A percentile compares a stretch with the other conserved stretches of the same genome.
Evolutionary conservation across 2,797 vertebrate genomes (phyloP).

Genomic region (Spinus pinus): DNA sequence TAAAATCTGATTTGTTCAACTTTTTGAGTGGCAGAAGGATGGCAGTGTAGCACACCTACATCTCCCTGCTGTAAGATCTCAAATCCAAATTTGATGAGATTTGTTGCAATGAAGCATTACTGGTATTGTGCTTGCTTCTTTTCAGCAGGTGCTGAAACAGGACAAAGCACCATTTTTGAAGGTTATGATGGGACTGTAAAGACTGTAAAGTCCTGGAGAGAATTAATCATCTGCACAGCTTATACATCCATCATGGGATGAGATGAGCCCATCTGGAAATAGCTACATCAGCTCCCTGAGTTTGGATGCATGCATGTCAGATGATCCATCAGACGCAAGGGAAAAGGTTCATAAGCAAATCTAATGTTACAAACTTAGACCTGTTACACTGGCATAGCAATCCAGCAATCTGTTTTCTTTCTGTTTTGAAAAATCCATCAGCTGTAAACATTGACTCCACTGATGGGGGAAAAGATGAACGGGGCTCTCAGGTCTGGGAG

Average conservation of each 20-base stretch:
- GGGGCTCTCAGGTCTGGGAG: background rate
- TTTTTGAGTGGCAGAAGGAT: background rate
- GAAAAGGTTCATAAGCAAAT: background rate
- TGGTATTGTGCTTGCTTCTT: background rate
- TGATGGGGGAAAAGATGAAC: background rate
- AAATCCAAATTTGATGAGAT: background rate
- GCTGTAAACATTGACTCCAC: background rate
- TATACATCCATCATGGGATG: background rate
- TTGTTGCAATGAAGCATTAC: background rate
- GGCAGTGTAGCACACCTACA: background rate
- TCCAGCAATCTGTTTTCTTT: background rate
- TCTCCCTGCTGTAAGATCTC: background rate
- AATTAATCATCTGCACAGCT: background rate
- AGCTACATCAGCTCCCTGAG: background rate
- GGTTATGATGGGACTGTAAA: background rate
- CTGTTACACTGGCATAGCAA: background rate
- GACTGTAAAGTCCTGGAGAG: background rate
- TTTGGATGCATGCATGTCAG: background rate
- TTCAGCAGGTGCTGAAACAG: background rate
- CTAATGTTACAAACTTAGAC: background rate
- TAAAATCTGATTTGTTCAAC: background rate
- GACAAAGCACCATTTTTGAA: background rate
- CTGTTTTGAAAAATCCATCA: background rate
- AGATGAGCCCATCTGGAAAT: constrained; percentile 5
- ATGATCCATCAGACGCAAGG: background rate